A percentile compares a stretch with the other conserved stretches of the same genome.
phyloP scores from a whole-genome alignment of 2,797 vertebrate species.

The Pipistrellus nathusii region DNA sequence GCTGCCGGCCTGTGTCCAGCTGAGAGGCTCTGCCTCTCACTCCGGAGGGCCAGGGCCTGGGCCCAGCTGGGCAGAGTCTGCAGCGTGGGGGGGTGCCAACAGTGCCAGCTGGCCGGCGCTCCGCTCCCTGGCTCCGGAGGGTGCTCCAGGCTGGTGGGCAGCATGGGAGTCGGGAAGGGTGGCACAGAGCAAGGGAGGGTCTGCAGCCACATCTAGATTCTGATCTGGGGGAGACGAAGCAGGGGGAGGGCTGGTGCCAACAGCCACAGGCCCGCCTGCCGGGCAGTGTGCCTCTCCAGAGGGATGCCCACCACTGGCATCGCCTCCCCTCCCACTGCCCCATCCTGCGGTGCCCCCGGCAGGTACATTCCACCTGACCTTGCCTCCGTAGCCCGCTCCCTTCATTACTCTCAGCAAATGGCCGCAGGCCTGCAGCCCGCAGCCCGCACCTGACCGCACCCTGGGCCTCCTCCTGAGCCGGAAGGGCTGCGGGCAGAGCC shows the following conservation, averaged over 20 bases:
- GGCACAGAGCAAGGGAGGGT: background rate
- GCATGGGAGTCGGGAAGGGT: background rate
- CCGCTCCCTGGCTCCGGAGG: conserved; percentile 8
- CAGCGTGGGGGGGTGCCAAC: background rate
- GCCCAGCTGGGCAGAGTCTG: background rate
- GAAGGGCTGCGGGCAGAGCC: background rate
- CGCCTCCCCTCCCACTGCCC: background rate
- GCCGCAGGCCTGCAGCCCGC: background rate
- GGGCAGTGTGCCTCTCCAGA: background rate
- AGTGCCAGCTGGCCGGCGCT: conserved; percentile 7
- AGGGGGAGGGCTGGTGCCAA: background rate
- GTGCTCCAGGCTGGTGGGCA: background rate
- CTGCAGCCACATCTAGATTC: background rate
- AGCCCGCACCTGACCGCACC: conserved; percentile 85
- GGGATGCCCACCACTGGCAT: background rate
- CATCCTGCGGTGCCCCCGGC: too few species aligned
- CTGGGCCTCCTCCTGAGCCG: conserved; percentile 89
- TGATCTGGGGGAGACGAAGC: background rate
- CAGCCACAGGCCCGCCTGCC: background rate
- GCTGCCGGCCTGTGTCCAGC: background rate
- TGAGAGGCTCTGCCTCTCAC: background rate
- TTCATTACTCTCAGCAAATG: background rate
- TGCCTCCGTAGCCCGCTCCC: background rate
- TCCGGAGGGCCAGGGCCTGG: background rate
- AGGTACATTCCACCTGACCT: background rate